Base-by-base conservation (phyloP, 1,140 invertebrate genomes). In the Drosophila pallidifrons region DNA sequence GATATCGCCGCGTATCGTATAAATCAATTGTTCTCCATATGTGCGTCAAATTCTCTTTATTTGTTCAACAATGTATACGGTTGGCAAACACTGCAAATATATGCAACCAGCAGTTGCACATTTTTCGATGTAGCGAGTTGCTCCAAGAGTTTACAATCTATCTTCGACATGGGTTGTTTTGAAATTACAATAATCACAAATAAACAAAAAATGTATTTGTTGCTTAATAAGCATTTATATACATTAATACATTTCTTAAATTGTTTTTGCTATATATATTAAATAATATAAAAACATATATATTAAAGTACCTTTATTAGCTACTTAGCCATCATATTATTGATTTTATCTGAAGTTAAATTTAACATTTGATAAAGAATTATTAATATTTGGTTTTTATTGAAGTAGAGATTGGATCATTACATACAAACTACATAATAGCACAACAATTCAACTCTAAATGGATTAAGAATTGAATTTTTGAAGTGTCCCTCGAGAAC, bases 21-120 rank as follows among this genome's bases (percentile, higher is more conserved):
- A 76, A 86, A 82, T 79, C 83, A 88, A 88, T 82, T 88, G 71
- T 32, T 58, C 35, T 61, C 80, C 79, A 88, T 82, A 88, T 86
- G 82, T 75, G 54, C 65, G 59, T 59, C 51, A 76, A 76, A 77
- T 68, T 60, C 77, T 52, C 57, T 75, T 72, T 88, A 77, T 88
- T 88, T 89, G 75, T 60, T 47, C 71, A 73, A 71, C 75, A 88
- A 79, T 25, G 20, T 74, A 72, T 82, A 76, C 69, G 61, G 54
- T 52, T 63, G 71, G 46, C 59, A 78, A 77, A 83, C 28, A 64
- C 41, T 30, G n/a, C 32, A 38, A 54, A 54, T n/a, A 54, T n/a
- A 35, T 45, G 52, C 52, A 63, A 70, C 41, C 41, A 54, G 28
- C 41, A 54, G 28, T 57, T 72, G 20, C 6, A 41, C 8, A 30